Conservation (phyloP, 2,113 vertebrate genomes). For the Crotalus viridis region DNA sequence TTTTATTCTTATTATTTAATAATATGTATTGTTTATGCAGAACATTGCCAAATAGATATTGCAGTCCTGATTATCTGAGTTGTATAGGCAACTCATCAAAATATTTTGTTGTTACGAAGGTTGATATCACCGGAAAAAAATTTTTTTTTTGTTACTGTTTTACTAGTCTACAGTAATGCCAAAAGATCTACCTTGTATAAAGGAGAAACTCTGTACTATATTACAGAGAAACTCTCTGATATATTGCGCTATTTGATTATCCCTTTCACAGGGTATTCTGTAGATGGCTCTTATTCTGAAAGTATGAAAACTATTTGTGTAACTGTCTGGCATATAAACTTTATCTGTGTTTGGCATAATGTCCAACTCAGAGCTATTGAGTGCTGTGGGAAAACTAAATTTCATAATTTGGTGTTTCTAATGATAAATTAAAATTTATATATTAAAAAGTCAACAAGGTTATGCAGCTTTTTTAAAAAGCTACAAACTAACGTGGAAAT, state of each 20-base stretch:
- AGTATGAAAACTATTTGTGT: background rate
- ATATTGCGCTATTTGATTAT: background rate
- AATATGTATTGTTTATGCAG: background rate
- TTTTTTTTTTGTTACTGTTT: background rate
- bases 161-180: background rate
- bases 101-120: background rate
- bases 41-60: background rate
- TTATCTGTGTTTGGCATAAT: background rate
- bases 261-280: background rate
- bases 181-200: background rate
- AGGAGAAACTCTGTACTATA: background rate
- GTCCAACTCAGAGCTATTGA: background rate
- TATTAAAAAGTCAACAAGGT: background rate
- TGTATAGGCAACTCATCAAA: background rate
- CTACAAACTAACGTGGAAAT: background rate
- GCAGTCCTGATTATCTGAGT: background rate
- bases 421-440: background rate
- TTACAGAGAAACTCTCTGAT: background rate
- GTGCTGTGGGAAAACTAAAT: background rate
- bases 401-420: background rate
- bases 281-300: background rate
- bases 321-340: background rate
- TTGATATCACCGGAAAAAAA: background rate
- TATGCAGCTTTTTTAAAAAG: background rate
- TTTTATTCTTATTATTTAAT: background rate